phyloP scores from a whole-genome alignment of 2,113 vertebrate genomes.

The Clinocottus analis region DNA sequence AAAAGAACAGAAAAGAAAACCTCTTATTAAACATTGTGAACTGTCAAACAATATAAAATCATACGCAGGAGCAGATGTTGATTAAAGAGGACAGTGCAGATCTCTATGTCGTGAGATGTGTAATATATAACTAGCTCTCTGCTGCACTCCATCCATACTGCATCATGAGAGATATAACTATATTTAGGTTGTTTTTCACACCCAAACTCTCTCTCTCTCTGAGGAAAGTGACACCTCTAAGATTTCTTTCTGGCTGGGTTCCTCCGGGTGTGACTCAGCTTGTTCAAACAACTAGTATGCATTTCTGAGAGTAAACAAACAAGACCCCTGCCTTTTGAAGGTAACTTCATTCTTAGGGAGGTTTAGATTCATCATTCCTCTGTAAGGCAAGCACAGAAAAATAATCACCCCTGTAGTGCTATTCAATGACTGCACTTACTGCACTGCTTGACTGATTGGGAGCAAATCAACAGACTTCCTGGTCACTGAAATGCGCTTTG shows the following conservation, averaged over 20 bases:
- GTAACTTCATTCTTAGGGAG: not conserved
- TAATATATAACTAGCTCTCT: not conserved
- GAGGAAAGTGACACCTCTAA: slow-evolving; percentile 20
- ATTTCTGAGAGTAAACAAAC: slow-evolving; percentile 6
- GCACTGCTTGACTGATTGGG: slow-evolving; percentile 10
- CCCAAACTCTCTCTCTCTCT: slow-evolving; percentile 32
- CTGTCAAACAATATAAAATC: not conserved
- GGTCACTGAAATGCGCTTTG: slow-evolving; percentile 1
- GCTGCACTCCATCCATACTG: slow-evolving; percentile 26
- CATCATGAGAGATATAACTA: slow-evolving; percentile 30
- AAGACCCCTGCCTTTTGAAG: not conserved
- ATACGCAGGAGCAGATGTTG: not conserved
- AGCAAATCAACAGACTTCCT: slow-evolving; percentile 25
- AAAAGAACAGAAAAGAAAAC: not conserved
- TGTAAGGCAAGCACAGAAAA: slow-evolving; percentile 2
- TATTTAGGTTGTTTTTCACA: slow-evolving; percentile 10
- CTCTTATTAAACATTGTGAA: not conserved
- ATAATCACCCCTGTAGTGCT: not conserved
- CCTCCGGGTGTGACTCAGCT: slow-evolving; percentile 12
- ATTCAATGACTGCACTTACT: slow-evolving; percentile 5
- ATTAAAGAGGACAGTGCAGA: not conserved
- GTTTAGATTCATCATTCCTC: not conserved
- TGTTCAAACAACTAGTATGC: slow-evolving; percentile 7
- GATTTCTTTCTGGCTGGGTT: slow-evolving; percentile 3
- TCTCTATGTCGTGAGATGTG: not conserved